Conservation (phyloP, 2,113 vertebrate species). For the Indri indri region DNA sequence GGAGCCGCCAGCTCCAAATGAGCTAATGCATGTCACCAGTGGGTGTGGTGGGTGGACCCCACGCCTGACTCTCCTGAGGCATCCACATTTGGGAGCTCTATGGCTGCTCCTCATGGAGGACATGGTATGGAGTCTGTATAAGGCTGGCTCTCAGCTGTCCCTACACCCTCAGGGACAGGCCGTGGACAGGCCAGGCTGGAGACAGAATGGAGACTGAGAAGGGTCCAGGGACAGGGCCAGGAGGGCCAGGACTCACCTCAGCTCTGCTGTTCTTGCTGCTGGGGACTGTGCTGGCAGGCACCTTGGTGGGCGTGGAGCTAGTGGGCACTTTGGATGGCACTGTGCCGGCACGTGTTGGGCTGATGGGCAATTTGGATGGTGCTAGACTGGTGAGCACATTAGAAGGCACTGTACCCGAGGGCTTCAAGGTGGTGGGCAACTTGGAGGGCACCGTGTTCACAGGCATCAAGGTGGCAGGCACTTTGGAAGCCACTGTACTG, state of each 20-base stretch:
- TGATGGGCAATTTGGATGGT: slow-evolving; percentile 61
- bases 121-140: background rate
- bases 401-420: background rate
- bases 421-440: background rate
- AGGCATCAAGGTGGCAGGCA: background rate
- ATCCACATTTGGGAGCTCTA: background rate
- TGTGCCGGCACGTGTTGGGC: background rate
- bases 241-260: slow-evolving; percentile 44
- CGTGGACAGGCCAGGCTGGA: background rate
- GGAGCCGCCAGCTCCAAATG: background rate
- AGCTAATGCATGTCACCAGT: background rate
- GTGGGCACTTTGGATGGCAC: background rate
- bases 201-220: background rate
- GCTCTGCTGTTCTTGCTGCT: background rate
- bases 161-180: background rate
- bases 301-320: background rate
- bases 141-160: background rate
- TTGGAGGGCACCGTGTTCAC: slow-evolving; percentile 25
- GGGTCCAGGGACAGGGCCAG: background rate
- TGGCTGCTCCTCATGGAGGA: background rate
- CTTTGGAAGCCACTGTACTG: background rate
- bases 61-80: background rate
- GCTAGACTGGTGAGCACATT: background rate
- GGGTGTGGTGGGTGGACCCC: background rate
- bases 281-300: background rate